phyloP scores from a whole-genome alignment of 2,113 vertebrate genomes.

The Megaptera novaeangliae region DNA sequence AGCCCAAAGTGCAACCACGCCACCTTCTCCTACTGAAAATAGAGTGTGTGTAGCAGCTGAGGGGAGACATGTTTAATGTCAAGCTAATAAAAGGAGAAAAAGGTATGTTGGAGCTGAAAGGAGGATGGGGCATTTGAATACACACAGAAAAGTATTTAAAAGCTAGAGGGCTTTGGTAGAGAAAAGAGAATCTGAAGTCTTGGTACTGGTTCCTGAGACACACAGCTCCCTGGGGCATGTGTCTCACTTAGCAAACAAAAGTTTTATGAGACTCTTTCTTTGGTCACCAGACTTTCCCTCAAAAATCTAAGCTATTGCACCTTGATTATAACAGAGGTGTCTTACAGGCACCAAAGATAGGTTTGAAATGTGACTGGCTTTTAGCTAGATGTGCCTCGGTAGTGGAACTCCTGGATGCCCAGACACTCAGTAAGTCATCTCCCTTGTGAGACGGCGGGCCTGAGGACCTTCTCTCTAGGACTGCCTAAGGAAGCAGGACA shows the following conservation, averaged over 20 bases:
- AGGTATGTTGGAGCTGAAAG: slow-evolving; percentile 48
- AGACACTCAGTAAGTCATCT: not conserved
- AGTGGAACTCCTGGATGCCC: not conserved
- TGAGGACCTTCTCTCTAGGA: not conserved
- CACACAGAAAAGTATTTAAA: not conserved
- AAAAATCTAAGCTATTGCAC: not conserved
- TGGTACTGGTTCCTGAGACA: not conserved
- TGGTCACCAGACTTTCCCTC: not conserved
- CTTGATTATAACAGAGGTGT: not conserved
- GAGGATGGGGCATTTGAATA: not conserved
- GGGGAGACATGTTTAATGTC: slow-evolving; percentile 52
- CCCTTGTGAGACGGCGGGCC: not conserved
- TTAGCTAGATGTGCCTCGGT: not conserved
- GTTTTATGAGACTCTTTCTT: not conserved
- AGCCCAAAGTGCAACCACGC: slow-evolving; percentile 22
- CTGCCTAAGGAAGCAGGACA: not conserved
- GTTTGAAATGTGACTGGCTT: not conserved
- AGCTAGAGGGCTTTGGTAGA: not conserved
- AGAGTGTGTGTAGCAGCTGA: slow-evolving; percentile 36
- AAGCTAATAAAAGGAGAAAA: slow-evolving; percentile 63
- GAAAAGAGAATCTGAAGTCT: not conserved
- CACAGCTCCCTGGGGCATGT: not conserved
- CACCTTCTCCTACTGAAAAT: slow-evolving; percentile 67
- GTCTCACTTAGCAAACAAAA: not conserved
- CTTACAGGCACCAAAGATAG: not conserved